Evolutionary conservation across 2,113 vertebrate species (phyloP).

Genomic region (Pollimyrus isidori): DNA sequence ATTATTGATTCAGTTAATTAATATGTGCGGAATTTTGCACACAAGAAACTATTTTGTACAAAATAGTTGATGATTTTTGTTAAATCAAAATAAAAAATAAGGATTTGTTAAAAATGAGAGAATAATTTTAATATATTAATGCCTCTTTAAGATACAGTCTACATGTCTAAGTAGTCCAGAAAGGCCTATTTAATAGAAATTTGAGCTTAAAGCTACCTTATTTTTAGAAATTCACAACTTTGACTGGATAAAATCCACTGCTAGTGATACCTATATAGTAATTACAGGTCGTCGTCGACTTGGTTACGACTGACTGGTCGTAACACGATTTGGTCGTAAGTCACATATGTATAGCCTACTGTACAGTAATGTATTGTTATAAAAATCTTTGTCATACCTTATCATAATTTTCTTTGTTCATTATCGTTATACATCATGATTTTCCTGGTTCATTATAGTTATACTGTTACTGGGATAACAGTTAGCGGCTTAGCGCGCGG

Average conservation of each 20-base stretch:
- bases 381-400: too few species aligned
- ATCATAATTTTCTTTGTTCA: too few species aligned
- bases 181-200: not conserved
- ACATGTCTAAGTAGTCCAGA: not conserved
- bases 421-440: too few species aligned
- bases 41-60: not conserved
- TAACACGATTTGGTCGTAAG: too few species aligned
- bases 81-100: not conserved
- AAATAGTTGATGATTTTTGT: not conserved
- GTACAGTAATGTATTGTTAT: too few species aligned
- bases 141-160: not conserved
- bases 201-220: not conserved
- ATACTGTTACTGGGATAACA: too few species aligned
- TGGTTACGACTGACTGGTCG: too few species aligned
- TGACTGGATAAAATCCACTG: not conserved
- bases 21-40: not conserved
- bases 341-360: too few species aligned
- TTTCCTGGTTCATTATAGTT: too few species aligned
- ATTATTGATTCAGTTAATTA: not conserved
- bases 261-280: not conserved
- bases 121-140: not conserved
- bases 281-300: not conserved
- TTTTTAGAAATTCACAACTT: not conserved
- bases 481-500: too few species aligned
- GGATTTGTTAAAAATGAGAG: not conserved